phyloP scores from a whole-genome alignment of 2,888 invertebrate species.

The Cheilosia soror region DNA sequence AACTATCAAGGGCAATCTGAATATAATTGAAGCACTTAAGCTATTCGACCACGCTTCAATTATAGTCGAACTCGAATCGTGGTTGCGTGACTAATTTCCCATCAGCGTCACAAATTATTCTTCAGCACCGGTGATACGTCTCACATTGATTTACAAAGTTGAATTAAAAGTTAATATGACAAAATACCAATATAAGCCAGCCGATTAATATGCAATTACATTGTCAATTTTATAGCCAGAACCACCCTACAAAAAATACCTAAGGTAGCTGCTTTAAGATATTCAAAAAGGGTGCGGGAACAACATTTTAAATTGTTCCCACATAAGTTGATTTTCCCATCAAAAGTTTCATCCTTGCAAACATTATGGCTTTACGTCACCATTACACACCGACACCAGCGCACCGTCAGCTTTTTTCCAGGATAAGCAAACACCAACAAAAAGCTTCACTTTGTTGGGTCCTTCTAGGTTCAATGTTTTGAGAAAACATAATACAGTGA shows the following conservation, averaged over 20 bases:
- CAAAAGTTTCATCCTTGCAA: slow-evolving; percentile 19
- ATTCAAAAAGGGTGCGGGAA: background rate
- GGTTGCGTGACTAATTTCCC: too few species aligned
- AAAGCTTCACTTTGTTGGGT: slow-evolving; percentile 38
- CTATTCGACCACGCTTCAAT: too few species aligned
- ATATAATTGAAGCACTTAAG: too few species aligned
- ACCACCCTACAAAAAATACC: background rate
- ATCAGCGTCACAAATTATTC: background rate
- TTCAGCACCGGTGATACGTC: background rate
- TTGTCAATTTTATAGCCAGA: background rate
- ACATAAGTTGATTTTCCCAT: slow-evolving; percentile 16
- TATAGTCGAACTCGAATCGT: too few species aligned
- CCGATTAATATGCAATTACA: slow-evolving; percentile 15
- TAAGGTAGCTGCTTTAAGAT: background rate
- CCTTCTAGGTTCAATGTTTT: slow-evolving; percentile 39
- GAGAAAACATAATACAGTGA: slow-evolving; percentile 42
- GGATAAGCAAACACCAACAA: slow-evolving; percentile 32
- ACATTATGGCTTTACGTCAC: background rate
- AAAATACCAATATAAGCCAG: background rate
- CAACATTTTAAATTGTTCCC: slow-evolving; percentile 6
- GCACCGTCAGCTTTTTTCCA: slow-evolving; percentile 16
- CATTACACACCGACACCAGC: background rate
- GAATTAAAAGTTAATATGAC: background rate
- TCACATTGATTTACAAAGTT: background rate
- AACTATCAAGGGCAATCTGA: background rate